These are phyloP conservation scores for Cyanoramphus novaezelandiae DNA, from an alignment of 2,113 vertebrate species.

Conservation along the genomic window DNA sequence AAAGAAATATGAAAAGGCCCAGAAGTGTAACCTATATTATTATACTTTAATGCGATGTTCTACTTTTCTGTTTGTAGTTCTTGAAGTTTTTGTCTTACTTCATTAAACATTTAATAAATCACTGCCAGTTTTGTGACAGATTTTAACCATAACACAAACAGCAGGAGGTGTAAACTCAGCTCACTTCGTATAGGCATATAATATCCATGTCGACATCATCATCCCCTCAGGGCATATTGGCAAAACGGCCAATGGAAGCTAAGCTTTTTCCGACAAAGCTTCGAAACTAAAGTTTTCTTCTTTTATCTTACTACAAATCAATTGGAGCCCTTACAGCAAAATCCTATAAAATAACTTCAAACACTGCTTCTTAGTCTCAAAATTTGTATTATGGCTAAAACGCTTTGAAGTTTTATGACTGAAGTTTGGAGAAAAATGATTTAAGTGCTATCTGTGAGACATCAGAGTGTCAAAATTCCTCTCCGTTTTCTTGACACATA, in stretches of 20 bases:
- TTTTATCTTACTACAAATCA: constrained; percentile 99
- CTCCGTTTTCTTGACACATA: constrained; percentile 97
- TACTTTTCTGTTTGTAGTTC: constrained; percentile 85
- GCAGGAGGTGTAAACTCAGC: constrained; percentile 92
- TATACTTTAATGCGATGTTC: constrained; percentile 81
- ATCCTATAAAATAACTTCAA: constrained; percentile 99
- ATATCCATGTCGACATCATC: constrained; percentile 91
- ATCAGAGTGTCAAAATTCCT: constrained; percentile 95
- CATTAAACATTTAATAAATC: constrained; percentile 99
- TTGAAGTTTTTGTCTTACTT: constrained; percentile 95
- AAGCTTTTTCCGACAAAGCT: constrained; percentile 99
- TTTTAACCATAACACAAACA: constrained; percentile 97
- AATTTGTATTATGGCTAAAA: constrained; percentile 99
- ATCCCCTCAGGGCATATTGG: constrained; percentile 93
- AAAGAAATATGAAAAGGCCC: constrained; percentile 69
- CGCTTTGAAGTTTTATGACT: constrained; percentile 98
- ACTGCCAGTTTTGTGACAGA: constrained; percentile 98
- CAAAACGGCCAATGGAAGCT: constrained; percentile 96
- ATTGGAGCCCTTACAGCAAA: constrained; percentile 99
- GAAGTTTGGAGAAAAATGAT: constrained; percentile 99
- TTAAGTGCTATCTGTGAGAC: constrained; percentile 99
- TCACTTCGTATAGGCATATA: constrained; percentile 92
- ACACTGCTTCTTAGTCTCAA: constrained; percentile 99
- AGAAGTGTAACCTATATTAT: constrained; percentile 78
- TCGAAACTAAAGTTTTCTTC: constrained; percentile 99